Evolutionary conservation across 2,888 invertebrate species (phyloP).

Genomic region (Fissipunctia ypsillon): DNA sequence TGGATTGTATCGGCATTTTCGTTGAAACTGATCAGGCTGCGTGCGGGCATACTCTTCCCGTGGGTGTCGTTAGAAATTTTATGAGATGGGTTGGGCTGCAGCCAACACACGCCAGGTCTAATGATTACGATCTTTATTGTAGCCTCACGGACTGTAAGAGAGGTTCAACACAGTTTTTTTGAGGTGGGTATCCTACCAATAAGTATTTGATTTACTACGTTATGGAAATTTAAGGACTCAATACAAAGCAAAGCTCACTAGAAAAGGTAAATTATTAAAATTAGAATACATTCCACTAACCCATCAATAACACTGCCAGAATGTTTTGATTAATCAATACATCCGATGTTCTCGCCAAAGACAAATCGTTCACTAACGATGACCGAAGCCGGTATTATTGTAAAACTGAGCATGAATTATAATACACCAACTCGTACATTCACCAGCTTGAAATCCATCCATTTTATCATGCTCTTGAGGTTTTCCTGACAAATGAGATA

Average conservation of each 20-base stretch:
- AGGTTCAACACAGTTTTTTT: background rate
- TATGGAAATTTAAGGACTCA: background rate
- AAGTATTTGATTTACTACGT: background rate
- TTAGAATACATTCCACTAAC: slow-evolving; percentile 7
- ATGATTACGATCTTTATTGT: slow-evolving; percentile 31
- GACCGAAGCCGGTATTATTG: slow-evolving; percentile 55
- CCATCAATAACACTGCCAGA: slow-evolving; percentile 32
- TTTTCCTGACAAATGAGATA: slow-evolving; percentile 77
- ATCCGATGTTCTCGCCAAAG: slow-evolving; percentile 44
- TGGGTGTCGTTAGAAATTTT: slow-evolving; percentile 35
- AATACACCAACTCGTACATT: slow-evolving; percentile 66
- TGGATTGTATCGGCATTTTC: slow-evolving; percentile 28
- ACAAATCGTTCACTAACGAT: slow-evolving; percentile 55
- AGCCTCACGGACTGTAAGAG: background rate
- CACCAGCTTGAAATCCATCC: slow-evolving; percentile 72
- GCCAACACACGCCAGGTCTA: slow-evolving; percentile 16
- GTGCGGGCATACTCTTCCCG: slow-evolving; percentile 11
- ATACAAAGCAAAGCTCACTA: background rate
- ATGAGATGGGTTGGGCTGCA: slow-evolving; percentile 32
- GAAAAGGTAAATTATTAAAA: background rate
- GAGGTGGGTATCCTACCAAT: background rate
- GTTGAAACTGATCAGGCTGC: slow-evolving; percentile 21
- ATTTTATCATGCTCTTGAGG: slow-evolving; percentile 80
- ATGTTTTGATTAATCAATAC: slow-evolving; percentile 57
- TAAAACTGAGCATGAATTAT: slow-evolving; percentile 68